Conservation (phyloP, 2,797 vertebrate genomes). For the Myotis myotis region DNA sequence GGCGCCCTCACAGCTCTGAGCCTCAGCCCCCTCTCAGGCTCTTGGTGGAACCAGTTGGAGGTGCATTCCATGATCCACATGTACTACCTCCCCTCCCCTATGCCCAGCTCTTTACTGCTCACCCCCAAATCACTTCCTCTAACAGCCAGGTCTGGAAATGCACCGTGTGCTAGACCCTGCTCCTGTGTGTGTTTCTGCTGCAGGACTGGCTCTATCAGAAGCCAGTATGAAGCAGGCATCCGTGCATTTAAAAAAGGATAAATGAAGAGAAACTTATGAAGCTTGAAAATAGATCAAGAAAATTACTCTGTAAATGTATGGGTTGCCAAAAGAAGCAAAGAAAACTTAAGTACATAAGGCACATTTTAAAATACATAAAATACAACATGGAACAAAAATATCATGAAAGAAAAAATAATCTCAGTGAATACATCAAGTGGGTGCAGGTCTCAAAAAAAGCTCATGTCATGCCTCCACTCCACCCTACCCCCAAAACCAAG, state of each 20-base stretch:
- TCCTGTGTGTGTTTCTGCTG: not conserved
- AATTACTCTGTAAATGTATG: not conserved
- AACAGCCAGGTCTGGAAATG: not conserved
- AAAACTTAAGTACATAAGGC: not conserved
- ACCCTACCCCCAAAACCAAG: not conserved
- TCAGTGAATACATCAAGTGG: not conserved
- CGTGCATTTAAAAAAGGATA: not conserved
- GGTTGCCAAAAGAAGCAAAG: not conserved
- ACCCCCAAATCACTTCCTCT: not conserved
- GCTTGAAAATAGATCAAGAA: constrained; percentile 5
- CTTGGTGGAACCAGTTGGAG: not conserved
- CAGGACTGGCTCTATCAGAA: not conserved
- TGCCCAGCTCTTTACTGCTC: not conserved
- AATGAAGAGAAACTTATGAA: not conserved
- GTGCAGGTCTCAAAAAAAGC: not conserved
- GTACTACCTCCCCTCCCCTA: not conserved
- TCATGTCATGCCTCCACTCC: not conserved
- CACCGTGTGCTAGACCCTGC: not conserved
- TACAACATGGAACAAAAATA: not conserved
- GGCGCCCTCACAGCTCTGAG: not conserved
- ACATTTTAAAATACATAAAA: not conserved
- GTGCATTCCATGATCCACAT: not conserved
- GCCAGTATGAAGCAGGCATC: not conserved
- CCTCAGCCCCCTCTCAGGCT: not conserved
- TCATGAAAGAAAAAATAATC: not conserved